Evolutionary conservation across 2,113 vertebrate species (phyloP).

Genomic region (Pseudorhombus dupliciocellatus): DNA sequence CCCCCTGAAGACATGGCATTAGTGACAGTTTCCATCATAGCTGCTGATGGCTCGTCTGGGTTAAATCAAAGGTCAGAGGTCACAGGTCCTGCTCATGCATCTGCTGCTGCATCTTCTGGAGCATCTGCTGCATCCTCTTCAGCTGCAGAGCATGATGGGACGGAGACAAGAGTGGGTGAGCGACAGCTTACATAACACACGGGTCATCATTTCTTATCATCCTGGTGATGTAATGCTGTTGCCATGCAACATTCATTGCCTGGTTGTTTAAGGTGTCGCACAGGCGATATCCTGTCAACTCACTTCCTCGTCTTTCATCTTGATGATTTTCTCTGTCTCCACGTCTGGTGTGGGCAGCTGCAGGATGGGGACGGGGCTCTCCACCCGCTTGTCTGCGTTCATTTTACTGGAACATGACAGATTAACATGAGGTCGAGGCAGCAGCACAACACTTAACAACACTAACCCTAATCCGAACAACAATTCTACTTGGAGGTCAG

Average conservation of each 20-base stretch:
- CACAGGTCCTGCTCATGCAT: conserved; percentile 82
- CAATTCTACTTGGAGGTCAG: neutral
- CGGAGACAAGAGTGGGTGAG: conserved; percentile 3
- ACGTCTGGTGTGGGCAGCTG: conserved; percentile 87
- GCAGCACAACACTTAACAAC: neutral
- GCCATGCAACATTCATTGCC: conserved; percentile 6
- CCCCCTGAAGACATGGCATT: neutral
- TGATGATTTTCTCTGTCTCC: conserved; percentile 93
- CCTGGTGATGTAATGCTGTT: conserved; percentile 19
- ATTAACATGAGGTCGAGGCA: neutral
- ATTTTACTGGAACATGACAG: conserved; percentile 82
- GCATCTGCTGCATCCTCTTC: conserved; percentile 81
- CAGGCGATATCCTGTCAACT: neutral
- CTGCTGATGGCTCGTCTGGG: neutral
- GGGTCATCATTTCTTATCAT: conserved; percentile 29
- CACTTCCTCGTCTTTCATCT: conserved; percentile 95
- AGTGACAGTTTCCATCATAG: neutral
- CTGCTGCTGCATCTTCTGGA: conserved; percentile 83
- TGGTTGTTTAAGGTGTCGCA: conserved; percentile 1
- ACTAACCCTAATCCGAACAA: too few species aligned
- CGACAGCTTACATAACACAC: conserved; percentile 30
- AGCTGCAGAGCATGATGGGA: conserved; percentile 52
- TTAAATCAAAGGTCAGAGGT: conserved; percentile 10
- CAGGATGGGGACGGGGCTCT: conserved; percentile 90
- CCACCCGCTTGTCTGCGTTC: conserved; percentile 89